A percentile compares a stretch with the other conserved stretches of the same genome.
These are phyloP conservation scores for Callospermophilus lateralis DNA, from an alignment of 2,113 vertebrate genomes.

Conservation along the genomic window DNA sequence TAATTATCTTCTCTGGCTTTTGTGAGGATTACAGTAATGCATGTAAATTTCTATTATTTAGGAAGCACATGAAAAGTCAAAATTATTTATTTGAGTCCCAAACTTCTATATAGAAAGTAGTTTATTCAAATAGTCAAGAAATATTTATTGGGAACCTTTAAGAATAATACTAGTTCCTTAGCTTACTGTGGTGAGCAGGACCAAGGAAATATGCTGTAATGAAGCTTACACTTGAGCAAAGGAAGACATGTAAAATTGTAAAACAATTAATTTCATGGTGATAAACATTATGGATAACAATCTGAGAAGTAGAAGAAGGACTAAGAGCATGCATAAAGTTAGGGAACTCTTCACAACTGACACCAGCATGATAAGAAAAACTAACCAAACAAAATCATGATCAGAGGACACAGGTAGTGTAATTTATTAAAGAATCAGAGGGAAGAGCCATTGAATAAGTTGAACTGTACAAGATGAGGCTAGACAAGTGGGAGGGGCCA, in stretches of 20 bases:
- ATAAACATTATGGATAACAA: not conserved
- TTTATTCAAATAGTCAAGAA: not conserved
- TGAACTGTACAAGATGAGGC: not conserved
- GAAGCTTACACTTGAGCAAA: not conserved
- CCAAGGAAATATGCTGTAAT: not conserved
- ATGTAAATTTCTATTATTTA: conserved; percentile 24
- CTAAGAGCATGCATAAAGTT: not conserved
- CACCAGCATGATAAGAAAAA: not conserved
- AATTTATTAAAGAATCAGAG: not conserved
- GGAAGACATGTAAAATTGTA: not conserved
- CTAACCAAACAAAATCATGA: not conserved
- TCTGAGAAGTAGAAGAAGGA: not conserved
- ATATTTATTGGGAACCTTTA: not conserved
- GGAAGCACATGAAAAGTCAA: not conserved
- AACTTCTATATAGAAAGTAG: not conserved
- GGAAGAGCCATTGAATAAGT: not conserved
- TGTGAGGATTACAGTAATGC: not conserved
- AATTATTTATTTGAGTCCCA: not conserved
- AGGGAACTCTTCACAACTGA: not conserved
- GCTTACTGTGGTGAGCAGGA: not conserved
- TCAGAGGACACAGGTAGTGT: not conserved
- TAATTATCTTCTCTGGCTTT: not conserved
- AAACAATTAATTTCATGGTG: conserved; percentile 26
- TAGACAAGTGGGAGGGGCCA: not conserved
- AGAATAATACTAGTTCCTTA: not conserved